Conservation (phyloP, 2,888 invertebrate species). For the Dolomedes plantarius region DNA sequence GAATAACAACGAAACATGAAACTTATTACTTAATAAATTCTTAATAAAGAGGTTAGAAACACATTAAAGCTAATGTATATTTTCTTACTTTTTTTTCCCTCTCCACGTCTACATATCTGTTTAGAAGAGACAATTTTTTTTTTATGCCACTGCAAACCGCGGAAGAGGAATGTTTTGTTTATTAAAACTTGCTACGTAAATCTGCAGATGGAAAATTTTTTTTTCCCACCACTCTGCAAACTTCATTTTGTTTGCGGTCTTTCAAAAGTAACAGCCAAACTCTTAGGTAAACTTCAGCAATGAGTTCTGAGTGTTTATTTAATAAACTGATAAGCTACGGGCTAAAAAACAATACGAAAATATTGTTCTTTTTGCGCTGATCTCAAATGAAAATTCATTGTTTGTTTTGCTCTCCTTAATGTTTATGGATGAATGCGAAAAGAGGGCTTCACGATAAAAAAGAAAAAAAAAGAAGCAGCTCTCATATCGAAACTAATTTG, state of each 20-base stretch:
- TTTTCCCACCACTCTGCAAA: conserved; percentile 3
- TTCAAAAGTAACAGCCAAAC: conserved; percentile 66
- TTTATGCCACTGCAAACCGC: background rate
- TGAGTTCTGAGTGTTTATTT: conserved; percentile 70
- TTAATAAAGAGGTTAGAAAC: background rate
- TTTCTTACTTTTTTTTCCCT: background rate
- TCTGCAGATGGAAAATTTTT: conserved; percentile 17
- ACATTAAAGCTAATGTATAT: conserved; percentile 9
- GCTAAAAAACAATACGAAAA: conserved; percentile 65
- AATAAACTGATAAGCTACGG: conserved; percentile 70
- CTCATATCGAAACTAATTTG: conserved; percentile 56
- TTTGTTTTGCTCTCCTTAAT: conserved; percentile 70
- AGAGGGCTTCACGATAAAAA: conserved; percentile 20
- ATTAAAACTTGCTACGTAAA: conserved; percentile 58
- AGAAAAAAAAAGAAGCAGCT: conserved; percentile 13
- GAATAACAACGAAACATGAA: conserved; percentile 2
- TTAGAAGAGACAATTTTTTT: background rate
- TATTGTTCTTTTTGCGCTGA: conserved; percentile 55
- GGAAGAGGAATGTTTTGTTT: conserved; percentile 53
- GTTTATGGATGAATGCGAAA: conserved; percentile 65
- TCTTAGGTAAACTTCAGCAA: conserved; percentile 65
- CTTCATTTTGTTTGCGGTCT: conserved; percentile 64
- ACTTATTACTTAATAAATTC: background rate
- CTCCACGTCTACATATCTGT: background rate
- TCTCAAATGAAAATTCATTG: conserved; percentile 44